Conservation (phyloP, 2,113 vertebrate species). For the Gambusia affinis region DNA sequence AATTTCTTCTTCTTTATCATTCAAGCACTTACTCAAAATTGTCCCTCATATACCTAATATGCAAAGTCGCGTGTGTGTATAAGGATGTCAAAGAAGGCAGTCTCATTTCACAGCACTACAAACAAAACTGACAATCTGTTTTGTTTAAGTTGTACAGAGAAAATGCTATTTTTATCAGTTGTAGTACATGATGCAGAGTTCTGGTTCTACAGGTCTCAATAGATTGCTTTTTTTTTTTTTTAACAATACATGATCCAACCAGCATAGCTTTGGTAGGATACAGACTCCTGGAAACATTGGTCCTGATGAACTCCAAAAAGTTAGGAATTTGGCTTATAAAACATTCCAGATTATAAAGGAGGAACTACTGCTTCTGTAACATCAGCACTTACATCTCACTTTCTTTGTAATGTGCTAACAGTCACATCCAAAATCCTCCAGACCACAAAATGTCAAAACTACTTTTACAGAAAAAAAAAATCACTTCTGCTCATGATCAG, state of each 20-base stretch:
- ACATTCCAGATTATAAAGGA: background rate
- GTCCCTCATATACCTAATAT: too few species aligned
- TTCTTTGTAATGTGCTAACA: background rate
- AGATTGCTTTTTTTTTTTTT: too few species aligned
- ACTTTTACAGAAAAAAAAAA: background rate
- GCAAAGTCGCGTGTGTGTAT: background rate
- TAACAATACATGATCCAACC: too few species aligned
- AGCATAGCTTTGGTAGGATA: too few species aligned
- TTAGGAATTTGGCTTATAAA: background rate
- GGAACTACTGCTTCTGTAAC: background rate
- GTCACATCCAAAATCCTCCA: background rate
- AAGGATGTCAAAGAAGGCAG: too few species aligned
- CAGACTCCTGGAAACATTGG: background rate
- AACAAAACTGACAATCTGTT: too few species aligned
- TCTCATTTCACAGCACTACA: too few species aligned
- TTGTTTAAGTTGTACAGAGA: too few species aligned
- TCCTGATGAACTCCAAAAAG: background rate
- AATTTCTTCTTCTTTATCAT: background rate
- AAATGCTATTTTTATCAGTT: too few species aligned
- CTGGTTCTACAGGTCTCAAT: too few species aligned
- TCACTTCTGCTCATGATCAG: background rate
- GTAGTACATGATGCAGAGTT: too few species aligned
- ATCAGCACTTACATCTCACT: background rate
- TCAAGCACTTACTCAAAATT: background rate
- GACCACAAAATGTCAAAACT: background rate